A percentile compares a stretch with the other conserved stretches of the same genome.
Evolutionary conservation across 2,113 vertebrate genomes (phyloP).

Genomic region (Spizaetus ornatus): DNA sequence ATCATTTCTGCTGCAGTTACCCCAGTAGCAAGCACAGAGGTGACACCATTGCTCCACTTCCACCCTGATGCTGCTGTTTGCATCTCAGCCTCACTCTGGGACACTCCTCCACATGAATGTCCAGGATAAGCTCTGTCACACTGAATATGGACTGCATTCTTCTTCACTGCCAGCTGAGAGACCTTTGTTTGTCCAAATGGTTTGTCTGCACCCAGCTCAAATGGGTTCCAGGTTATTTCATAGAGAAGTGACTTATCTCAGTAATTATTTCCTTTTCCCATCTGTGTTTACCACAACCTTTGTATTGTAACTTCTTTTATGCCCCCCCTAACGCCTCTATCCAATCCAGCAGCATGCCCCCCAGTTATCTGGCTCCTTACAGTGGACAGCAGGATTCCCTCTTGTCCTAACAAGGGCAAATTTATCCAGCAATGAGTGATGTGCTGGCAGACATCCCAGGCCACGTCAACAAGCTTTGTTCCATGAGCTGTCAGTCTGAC

Average conservation of each 20-base stretch:
- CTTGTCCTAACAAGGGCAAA: background rate
- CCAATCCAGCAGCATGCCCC: background rate
- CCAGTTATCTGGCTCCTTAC: background rate
- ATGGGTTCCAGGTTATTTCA: background rate
- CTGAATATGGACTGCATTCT: background rate
- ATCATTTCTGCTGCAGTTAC: background rate
- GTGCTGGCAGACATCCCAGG: background rate
- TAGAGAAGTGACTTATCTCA: background rate
- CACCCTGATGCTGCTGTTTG: background rate
- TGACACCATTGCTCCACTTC: background rate
- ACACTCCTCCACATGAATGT: rapidly evolving
- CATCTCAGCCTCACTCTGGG: background rate
- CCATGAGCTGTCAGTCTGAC: background rate
- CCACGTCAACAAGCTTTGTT: background rate
- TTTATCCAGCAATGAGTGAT: background rate
- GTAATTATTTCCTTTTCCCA: background rate
- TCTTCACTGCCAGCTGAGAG: background rate
- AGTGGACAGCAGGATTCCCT: background rate
- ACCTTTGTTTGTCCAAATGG: background rate
- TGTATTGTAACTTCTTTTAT: background rate
- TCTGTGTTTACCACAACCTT: background rate
- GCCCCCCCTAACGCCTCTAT: background rate
- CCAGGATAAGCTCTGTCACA: background rate
- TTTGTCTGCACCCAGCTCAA: background rate
- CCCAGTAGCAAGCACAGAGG: background rate